phyloP scores from a whole-genome alignment of 2,888 invertebrate species.

The Hedychridium roseum region DNA sequence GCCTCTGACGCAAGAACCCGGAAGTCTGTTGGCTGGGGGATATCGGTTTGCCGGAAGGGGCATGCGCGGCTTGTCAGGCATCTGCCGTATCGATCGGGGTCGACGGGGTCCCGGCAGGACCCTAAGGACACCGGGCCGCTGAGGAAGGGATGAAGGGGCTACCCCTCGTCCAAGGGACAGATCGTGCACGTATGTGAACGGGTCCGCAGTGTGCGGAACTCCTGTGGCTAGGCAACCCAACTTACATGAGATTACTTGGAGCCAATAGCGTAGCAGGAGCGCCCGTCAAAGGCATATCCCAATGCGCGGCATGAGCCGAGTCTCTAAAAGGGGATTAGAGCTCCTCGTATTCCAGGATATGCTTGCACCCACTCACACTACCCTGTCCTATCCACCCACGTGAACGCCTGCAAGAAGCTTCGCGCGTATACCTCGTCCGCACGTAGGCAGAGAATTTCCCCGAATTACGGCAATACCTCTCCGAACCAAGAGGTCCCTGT shows the following conservation, averaged over 20 bases:
- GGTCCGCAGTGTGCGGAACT: conserved; percentile 38
- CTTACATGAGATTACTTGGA: conserved; percentile 59
- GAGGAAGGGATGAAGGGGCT: conserved; percentile 6
- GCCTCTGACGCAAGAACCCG: conserved; percentile 37
- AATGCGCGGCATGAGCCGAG: conserved; percentile 54
- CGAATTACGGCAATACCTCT: too few species aligned
- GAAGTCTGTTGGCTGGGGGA: conserved; percentile 33
- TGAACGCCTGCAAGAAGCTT: too few species aligned
- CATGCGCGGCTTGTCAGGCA: conserved; percentile 60
- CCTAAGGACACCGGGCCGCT: conserved; percentile 8
- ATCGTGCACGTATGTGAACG: conserved; percentile 46
- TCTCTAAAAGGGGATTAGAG: conserved; percentile 61
- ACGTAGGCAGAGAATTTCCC: too few species aligned
- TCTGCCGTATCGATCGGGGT: conserved; percentile 61
- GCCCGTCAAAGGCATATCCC: conserved; percentile 60
- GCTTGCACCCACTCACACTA: conserved; percentile 19
- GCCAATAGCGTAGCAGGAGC: conserved; percentile 57
- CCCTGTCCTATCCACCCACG: conserved; percentile 2
- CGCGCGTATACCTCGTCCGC: too few species aligned
- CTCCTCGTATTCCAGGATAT: conserved; percentile 53
- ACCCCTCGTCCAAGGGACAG: neutral
- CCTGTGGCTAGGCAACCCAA: conserved; percentile 61
- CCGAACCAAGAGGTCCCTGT: too few species aligned
- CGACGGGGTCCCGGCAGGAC: conserved; percentile 4
- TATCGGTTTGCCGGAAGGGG: conserved; percentile 25